Percentiles rank a stretch among this genome's conserved stretches.
phyloP scores from a whole-genome alignment of 2,888 invertebrate genomes.

The Branchipolynoe longqiensis region DNA sequence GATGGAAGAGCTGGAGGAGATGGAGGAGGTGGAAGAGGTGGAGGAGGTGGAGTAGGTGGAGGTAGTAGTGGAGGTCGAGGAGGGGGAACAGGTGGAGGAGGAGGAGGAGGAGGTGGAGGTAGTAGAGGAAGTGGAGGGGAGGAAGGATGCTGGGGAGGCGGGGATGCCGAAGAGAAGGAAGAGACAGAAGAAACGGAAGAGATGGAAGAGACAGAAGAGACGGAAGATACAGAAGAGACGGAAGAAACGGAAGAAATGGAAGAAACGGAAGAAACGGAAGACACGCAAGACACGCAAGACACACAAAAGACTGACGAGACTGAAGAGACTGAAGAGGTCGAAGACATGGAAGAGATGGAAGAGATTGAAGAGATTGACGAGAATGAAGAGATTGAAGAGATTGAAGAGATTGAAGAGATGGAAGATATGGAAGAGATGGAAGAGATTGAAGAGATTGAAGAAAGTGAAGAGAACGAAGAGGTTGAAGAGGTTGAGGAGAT shows the following conservation, averaged over 20 bases:
- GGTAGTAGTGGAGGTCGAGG: no score
- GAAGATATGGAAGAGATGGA: no score
- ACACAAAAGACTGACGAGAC: background rate
- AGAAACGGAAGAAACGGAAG: no score
- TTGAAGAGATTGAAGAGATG: no score
- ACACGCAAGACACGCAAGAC: background rate
- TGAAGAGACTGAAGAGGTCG: no score
- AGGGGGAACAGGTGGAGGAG: background rate
- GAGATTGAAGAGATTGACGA: no score
- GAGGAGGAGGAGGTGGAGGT: background rate
- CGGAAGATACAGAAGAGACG: background rate
- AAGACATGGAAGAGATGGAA: no score
- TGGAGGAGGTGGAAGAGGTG: background rate
- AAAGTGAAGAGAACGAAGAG: background rate
- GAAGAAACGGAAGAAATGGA: background rate
- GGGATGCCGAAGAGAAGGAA: background rate
- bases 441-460: background rate
- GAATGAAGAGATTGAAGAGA: no score
- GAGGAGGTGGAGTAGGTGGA: background rate
- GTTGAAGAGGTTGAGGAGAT: no score
- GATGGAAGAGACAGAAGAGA: background rate
- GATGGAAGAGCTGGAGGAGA: background rate
- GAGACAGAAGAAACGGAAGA: background rate
- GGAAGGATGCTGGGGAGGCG: background rate
- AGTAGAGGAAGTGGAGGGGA: background rate